A percentile compares a stretch with the other conserved stretches of the same genome.
These are phyloP conservation scores for Halcyon smyrnensis DNA, from an alignment of 2,797 vertebrate species.

Conservation along the genomic window DNA sequence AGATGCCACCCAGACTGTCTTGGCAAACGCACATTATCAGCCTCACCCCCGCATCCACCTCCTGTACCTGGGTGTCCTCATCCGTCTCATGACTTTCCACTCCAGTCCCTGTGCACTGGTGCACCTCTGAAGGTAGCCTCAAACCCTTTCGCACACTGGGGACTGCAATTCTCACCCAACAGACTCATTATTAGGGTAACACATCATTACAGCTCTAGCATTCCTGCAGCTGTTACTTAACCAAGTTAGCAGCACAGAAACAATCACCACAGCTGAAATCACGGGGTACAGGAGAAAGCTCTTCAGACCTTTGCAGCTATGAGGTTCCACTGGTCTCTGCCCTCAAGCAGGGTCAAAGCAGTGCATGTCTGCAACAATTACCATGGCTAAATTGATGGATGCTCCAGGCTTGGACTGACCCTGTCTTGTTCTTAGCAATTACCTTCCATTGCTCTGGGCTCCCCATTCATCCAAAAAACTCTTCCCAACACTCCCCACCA, in stretches of 20 bases:
- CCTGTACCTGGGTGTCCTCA: neutral
- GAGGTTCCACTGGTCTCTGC: neutral
- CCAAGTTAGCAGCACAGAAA: neutral
- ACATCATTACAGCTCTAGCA: neutral
- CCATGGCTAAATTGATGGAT: neutral
- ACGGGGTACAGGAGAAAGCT: neutral
- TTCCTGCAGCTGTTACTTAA: neutral
- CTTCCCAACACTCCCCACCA: neutral
- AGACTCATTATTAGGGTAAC: neutral
- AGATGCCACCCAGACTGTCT: constrained; percentile 5
- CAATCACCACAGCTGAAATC: neutral
- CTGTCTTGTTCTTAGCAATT: neutral
- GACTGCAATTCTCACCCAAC: fast-evolving
- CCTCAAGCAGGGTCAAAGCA: neutral
- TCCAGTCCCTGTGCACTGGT: neutral
- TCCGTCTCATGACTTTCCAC: neutral
- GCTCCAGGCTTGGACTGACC: neutral
- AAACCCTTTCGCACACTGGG: neutral
- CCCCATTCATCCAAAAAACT: neutral
- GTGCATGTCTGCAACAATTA: neutral
- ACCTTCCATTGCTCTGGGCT: neutral
- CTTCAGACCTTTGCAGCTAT: neutral
- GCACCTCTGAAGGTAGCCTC: neutral
- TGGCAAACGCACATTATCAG: neutral
- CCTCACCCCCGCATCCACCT: neutral